Evolutionary conservation across 2,888 invertebrate species (phyloP).

Genomic region (Quadriops clusia): DNA sequence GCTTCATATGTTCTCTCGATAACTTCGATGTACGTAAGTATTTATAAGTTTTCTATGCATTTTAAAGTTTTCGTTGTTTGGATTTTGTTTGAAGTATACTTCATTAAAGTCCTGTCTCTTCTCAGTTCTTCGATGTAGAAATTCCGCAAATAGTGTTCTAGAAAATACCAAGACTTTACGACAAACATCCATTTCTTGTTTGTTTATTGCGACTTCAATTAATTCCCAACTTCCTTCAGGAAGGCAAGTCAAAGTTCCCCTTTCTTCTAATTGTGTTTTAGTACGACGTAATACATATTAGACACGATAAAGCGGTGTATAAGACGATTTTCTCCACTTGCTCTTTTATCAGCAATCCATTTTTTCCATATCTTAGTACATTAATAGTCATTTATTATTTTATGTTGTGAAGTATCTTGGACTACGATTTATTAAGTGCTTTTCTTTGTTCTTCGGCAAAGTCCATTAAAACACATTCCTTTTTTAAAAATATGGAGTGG

Average conservation of each 20-base stretch:
- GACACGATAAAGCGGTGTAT: slow-evolving; percentile 70
- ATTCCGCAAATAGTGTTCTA: slow-evolving; percentile 63
- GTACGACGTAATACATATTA: slow-evolving; percentile 84
- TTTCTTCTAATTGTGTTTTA: slow-evolving; percentile 61
- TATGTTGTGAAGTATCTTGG: neutral
- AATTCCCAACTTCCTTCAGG: slow-evolving; percentile 49
- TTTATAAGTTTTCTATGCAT: too few relatives aligned
- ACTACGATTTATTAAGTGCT: too few relatives aligned
- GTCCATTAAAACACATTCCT: too few relatives aligned
- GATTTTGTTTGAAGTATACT: too few relatives aligned
- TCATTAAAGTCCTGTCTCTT: slow-evolving; percentile 35
- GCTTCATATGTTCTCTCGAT: too few relatives aligned
- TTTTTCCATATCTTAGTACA: slow-evolving; percentile 81
- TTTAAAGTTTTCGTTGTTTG: too few relatives aligned
- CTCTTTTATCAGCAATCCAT: slow-evolving; percentile 78
- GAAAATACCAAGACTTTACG: slow-evolving; percentile 62
- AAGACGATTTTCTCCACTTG: slow-evolving; percentile 69
- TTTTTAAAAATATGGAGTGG: too few relatives aligned
- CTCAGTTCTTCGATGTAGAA: slow-evolving; percentile 62
- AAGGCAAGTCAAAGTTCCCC: slow-evolving; percentile 49
- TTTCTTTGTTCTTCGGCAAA: too few relatives aligned
- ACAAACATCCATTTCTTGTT: slow-evolving; percentile 65
- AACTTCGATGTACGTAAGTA: too few relatives aligned
- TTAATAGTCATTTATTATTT: slow-evolving; percentile 6
- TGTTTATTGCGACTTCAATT: slow-evolving; percentile 50